A percentile compares a stretch with the other conserved stretches of the same genome.
phyloP scores from a whole-genome alignment of 2,113 vertebrate species.

The Willisornis vidua region DNA sequence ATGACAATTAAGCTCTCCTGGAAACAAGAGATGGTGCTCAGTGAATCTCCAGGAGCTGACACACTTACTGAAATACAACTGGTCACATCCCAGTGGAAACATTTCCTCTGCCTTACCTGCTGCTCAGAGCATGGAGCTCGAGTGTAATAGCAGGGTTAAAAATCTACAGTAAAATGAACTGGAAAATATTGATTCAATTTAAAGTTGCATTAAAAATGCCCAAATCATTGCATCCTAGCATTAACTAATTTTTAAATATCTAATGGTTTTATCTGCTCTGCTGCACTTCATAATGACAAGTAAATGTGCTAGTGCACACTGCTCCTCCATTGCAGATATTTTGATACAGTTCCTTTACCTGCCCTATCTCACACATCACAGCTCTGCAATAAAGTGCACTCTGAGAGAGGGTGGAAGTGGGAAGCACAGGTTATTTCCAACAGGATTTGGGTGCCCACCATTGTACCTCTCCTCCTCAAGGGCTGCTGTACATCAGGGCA shows the following conservation, averaged over 20 bases:
- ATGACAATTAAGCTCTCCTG: constrained; percentile 49
- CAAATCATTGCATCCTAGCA: constrained; percentile 67
- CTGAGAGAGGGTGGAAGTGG: background rate
- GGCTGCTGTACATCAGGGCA: background rate
- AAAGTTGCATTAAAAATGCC: constrained; percentile 50
- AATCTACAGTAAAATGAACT: constrained; percentile 63
- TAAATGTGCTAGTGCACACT: constrained; percentile 9
- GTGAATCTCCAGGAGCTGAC: background rate
- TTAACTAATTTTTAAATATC: constrained; percentile 69
- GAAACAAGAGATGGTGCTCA: background rate
- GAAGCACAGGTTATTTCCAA: background rate
- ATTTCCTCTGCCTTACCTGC: background rate
- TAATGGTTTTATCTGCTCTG: constrained; percentile 62
- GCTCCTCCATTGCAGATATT: background rate
- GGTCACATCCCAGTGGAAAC: background rate
- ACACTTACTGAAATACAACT: background rate
- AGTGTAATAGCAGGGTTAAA: background rate
- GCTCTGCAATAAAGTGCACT: background rate
- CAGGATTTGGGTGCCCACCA: background rate
- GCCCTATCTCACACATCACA: background rate
- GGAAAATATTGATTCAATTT: constrained; percentile 70
- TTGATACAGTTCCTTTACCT: background rate
- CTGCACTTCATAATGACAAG: constrained; percentile 64
- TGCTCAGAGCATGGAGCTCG: background rate
- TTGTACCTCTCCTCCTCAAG: background rate